Conservation (phyloP, 2,113 vertebrate species). For the Trogon melanurus region DNA sequence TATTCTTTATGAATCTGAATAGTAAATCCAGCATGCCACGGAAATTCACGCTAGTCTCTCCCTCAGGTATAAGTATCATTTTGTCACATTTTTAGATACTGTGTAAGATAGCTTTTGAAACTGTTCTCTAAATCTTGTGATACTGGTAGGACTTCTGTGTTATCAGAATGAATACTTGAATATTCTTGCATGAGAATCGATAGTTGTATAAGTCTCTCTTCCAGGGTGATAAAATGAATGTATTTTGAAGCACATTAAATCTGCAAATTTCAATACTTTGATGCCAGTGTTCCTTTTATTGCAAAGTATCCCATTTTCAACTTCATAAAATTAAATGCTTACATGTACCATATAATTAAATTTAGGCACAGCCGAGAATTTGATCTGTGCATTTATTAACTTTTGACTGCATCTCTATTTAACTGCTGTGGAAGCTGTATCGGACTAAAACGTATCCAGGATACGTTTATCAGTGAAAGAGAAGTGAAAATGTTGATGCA, state of each 20-base stretch:
- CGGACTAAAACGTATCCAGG: not conserved
- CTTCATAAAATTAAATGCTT: conserved; percentile 77
- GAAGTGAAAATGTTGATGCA: not conserved
- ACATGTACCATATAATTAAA: conserved; percentile 74
- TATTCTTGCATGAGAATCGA: conserved; percentile 21
- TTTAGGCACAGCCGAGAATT: conserved; percentile 63
- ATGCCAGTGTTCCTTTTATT: conserved; percentile 67
- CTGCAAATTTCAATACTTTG: conserved; percentile 66
- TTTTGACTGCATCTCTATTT: conserved; percentile 49
- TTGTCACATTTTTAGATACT: not conserved
- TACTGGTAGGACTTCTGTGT: not conserved
- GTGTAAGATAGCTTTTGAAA: conserved; percentile 26
- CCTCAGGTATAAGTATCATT: not conserved
- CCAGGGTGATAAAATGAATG: conserved; percentile 54
- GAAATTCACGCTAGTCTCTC: not conserved
- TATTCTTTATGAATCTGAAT: not conserved
- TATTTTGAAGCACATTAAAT: conserved; percentile 69
- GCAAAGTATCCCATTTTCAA: conserved; percentile 68
- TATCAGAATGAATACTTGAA: conserved; percentile 22
- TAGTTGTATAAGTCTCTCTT: not conserved
- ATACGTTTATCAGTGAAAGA: not conserved
- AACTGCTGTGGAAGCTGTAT: conserved; percentile 60
- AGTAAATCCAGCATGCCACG: not conserved
- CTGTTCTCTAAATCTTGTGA: not conserved
- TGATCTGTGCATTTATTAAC: conserved; percentile 65